Evolutionary conservation across 2,888 invertebrate genomes (phyloP), one percentile per base, ranked within the genome.

Genomic region (Callyntrura sp.): DNA sequence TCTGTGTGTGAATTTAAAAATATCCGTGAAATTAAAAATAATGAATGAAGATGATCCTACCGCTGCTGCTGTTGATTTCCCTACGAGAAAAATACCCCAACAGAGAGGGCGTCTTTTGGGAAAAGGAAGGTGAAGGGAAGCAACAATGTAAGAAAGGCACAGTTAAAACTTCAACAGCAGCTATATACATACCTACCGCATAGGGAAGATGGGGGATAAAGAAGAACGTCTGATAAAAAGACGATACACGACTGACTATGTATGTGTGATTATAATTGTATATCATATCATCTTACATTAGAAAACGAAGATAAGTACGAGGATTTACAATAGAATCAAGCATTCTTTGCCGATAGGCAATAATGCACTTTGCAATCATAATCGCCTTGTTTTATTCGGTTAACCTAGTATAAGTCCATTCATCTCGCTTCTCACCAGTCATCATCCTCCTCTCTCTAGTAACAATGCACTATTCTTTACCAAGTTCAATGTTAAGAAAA

Each of bases 11-110:
- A 70, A 70, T 70, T 45, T 70, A 70, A 45, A 70, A 70, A 70
- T 70, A 70, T 45, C 43, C 70, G 70, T 70, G 70, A 70, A 70
- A 70, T 70, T 70, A 70, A 70, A 70, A 70, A 35, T 4, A 45
- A 70, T 45, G 70, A 23, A 70, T 70, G 17, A 70, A 45, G 70
- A 17, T 68, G 23, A 68, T 60, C 17, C 8, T 20, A 1, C 17
- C 8, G 20, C 17, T n/a, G 17, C 3, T n/a, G 35, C 35, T 35
- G 35, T 35, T 35, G 12, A 8, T 51, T 51, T 51, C 51, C 51
- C 9, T 51, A 25, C 62, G 25, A 62, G 35, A 35, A 35, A 57
- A 57, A 57, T 57, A 17, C 35, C 35, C 6, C 3, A 35, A 6
- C 17, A 57, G 51, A n/a, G 6, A 57, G 17, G 17, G 57, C 3